Evolutionary conservation across 2,888 invertebrate species (phyloP), one percentile per base, ranked within the genome.

Genomic region (Dasypolia templi): DNA sequence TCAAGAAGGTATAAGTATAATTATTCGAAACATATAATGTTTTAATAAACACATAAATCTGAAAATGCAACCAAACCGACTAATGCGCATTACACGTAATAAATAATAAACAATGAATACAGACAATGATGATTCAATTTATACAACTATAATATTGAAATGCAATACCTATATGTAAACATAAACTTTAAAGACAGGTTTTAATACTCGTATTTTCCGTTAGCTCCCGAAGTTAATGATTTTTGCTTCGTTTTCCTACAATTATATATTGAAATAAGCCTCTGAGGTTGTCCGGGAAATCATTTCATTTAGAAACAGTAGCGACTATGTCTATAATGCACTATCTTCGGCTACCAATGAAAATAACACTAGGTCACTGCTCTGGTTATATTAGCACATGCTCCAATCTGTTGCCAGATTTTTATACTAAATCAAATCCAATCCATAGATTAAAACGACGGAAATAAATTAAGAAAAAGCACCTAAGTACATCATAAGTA

Each of bases 401-500:
- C 53, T 39, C 29, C 17, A 61, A 67, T 49, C 9, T 42, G n/a
- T 61, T 67, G 22, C 17, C 22, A 76, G 46, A 75, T 3, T 59
- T 65, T 65, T 39, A 61, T 61, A 17, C n/a, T 19, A 44, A 59
- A 75, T 59, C 1, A 46, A 46, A 66, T 51, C 17, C 51, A 3
- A 49, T 22, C 5, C 19, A 44, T 65, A 78, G n/a, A 78, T 72
- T 44, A 62, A 42, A 72, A 56, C 58, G 55, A 46, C 73, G 62
- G 44, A 79, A 58, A 66, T 62, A 56, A 78, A n/a, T 42, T n/a
- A 22, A 42, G 32, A n/a, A 51, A 29, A 14, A 55, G 44, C 35
- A 51, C 59, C 22, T 7, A n/a, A n/a, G n/a, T n/a, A 62, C 39
- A 32, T 64, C 64, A 29, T 26, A 59, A 39, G 35, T 49, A 69